Evolutionary conservation across 2,888 invertebrate genomes (phyloP).

Genomic region (Macaria liturata): DNA sequence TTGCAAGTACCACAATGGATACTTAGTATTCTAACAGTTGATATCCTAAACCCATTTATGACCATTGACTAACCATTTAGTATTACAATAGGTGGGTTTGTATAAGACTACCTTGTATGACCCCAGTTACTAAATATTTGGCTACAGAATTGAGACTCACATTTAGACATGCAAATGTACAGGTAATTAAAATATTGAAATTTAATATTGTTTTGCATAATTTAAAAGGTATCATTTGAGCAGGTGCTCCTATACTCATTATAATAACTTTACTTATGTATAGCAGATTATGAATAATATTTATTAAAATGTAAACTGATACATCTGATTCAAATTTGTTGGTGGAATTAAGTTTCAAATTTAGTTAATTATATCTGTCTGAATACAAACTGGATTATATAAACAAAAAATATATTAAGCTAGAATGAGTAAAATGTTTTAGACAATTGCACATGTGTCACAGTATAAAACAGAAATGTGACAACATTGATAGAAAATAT

Average conservation of each 20-base stretch:
- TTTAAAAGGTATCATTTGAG: slow-evolving; percentile 8
- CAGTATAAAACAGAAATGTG: no score
- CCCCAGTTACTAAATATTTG: slow-evolving; percentile 26
- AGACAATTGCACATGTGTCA: no score
- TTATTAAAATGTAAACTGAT: no score
- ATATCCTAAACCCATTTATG: slow-evolving; percentile 21
- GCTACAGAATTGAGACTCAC: slow-evolving; percentile 36
- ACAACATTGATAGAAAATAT: no score
- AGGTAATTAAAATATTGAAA: slow-evolving; percentile 12
- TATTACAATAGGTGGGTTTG: slow-evolving; percentile 4
- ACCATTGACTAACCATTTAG: slow-evolving; percentile 7
- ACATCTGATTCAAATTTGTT: no score
- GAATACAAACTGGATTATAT: no score
- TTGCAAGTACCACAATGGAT: neutral
- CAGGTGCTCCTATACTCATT: slow-evolving; percentile 16
- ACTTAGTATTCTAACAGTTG: slow-evolving; percentile 17
- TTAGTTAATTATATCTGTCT: no score
- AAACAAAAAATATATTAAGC: no score
- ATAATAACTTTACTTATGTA: neutral
- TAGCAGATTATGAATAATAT: no score
- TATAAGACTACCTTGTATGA: slow-evolving; percentile 7
- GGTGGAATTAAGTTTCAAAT: no score
- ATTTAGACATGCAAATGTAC: slow-evolving; percentile 28
- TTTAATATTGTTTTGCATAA: slow-evolving; percentile 16
- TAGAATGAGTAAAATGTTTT: no score